Conservation (phyloP, 1,140 invertebrate genomes). For the Homalodisca vitripennis region DNA sequence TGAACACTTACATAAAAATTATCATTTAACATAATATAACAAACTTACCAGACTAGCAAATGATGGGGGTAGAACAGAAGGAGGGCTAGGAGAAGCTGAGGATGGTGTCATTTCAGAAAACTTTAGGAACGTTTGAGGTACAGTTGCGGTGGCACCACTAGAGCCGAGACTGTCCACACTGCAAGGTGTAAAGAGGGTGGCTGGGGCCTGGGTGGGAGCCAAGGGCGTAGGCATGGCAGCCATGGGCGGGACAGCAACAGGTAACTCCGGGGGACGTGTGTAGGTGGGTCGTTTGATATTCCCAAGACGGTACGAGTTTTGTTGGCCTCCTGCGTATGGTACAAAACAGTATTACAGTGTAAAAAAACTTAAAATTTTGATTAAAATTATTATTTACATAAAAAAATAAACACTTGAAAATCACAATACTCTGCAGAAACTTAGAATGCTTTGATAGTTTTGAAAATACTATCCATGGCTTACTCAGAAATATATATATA, state of each 20-base stretch:
- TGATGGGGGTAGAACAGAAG: conserved; percentile 18
- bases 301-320: conserved; percentile 41
- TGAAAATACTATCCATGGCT: no score
- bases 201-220: conserved; percentile 10
- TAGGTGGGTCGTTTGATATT: conserved; percentile 47
- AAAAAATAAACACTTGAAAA: no score
- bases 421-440: no score
- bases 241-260: conserved; percentile 29
- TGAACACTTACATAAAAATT: no score
- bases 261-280: conserved; percentile 48
- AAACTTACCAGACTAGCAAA: conserved; percentile 14
- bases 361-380: no score
- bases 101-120: neutral
- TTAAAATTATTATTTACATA: no score
- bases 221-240: conserved; percentile 16
- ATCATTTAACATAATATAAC: no score
- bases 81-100: neutral
- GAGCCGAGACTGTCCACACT: conserved; percentile 6
- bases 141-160: conserved; percentile 21
- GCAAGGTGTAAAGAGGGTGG: conserved; percentile 1
- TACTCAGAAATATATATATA: no score
- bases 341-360: neutral
- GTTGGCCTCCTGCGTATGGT: neutral
- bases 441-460: no score
- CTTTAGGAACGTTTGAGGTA: neutral